Evolutionary conservation across 92 coral and sea anemone species (phyloP), one percentile per base, ranked within the genome.

Genomic region (Umimayanthus chanpuru): DNA sequence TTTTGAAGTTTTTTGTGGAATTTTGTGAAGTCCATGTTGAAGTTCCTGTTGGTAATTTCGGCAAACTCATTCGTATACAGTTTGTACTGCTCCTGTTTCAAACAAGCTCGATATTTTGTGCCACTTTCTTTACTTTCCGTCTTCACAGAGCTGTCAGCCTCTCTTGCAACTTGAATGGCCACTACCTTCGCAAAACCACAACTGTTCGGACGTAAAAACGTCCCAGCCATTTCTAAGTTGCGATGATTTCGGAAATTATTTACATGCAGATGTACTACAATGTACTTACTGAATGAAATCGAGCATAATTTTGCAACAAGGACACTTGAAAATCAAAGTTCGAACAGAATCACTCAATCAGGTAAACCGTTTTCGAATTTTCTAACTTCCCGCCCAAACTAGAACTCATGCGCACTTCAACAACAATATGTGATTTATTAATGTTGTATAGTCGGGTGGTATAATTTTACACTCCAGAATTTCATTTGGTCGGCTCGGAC

Each of bases 181-280:
- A 61, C 85, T 50, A 85, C 89, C 85, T 85, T 91, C 6, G 88
- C 92, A 80, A 89, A 85, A 73, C 94, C 92, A 25, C 94, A 91
- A 70, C 93, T 89, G 47, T 70, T 89, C 25, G 91, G 93, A 81
- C 88, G 90, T 70, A 92, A 79, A 92, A 92, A 90, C 86, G 90
- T 81, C 73, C 89, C 93, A 65, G 93, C 61, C 92, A 85, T 91
- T 70, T 23, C 15, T 11, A 11, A 11, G 15, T n/a, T n/a, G 58
- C 18, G 4, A 53, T 53, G 18, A 53, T 53, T 53, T 53, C 58
- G 58, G 18, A 53, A 53, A 53, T 14, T 53, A 53, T 53, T 53
- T 53, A 53, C 58, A 53, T 53, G 58, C 12, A 53, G 18, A 53
- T 53, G 58, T 53, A 53, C 58, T 53, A 53, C n/a, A n/a, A n/a